These are phyloP conservation scores for Nyctereutes procyonoides DNA, from an alignment of 2,113 vertebrate genomes.

Conservation along the genomic window DNA sequence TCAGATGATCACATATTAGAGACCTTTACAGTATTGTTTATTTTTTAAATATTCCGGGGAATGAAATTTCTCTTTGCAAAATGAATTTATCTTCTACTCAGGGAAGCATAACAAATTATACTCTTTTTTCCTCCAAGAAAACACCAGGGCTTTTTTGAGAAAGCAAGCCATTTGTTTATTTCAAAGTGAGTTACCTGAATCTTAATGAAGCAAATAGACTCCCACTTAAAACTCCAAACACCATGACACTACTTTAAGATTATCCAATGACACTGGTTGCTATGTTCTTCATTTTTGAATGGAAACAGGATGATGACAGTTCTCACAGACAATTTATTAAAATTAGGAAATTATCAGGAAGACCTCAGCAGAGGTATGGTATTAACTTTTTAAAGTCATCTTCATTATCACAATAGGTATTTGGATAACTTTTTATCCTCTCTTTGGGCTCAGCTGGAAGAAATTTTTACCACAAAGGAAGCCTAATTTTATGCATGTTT, in stretches of 20 bases:
- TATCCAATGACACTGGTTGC: background rate
- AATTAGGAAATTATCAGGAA: constrained; percentile 66
- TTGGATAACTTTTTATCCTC: constrained; percentile 73
- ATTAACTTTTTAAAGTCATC: constrained; percentile 57
- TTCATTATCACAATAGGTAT: constrained; percentile 67
- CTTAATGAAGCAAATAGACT: constrained; percentile 29
- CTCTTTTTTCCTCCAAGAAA: background rate
- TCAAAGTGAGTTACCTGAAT: constrained; percentile 51
- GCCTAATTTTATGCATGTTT: constrained; percentile 83
- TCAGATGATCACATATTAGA: background rate
- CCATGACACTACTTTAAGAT: background rate
- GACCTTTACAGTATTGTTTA: background rate
- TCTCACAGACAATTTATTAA: constrained; percentile 73
- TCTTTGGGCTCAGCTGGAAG: constrained; percentile 74
- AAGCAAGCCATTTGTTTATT: background rate
- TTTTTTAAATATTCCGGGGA: background rate
- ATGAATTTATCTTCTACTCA: background rate
- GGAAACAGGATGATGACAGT: constrained; percentile 37
- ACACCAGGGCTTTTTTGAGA: background rate
- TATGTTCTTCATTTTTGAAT: background rate
- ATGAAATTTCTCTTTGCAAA: background rate
- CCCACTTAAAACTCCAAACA: constrained; percentile 5
- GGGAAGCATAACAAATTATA: background rate
- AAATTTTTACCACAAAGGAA: constrained; percentile 78
- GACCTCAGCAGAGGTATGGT: background rate